Evolutionary conservation across 2,888 invertebrate genomes (phyloP).

Genomic region (Ashinkailepas kermadecensis): DNA sequence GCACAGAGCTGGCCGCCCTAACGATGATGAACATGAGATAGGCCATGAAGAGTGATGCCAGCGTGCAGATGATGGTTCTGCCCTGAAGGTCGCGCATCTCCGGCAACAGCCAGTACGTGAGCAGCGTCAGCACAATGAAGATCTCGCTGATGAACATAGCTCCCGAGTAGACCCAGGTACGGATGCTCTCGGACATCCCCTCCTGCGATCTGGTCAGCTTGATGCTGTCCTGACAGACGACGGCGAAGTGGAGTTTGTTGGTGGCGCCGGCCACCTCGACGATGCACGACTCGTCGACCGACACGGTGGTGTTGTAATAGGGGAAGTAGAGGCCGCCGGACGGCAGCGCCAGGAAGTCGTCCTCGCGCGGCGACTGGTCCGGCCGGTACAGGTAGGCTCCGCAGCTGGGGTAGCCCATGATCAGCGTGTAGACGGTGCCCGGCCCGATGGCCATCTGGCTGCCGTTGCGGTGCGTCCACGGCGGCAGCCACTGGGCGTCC

Average conservation of each 20-base stretch:
- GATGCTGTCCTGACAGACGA: slow-evolving; percentile 15
- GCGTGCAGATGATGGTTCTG: background rate
- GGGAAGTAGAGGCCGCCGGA: slow-evolving; percentile 12
- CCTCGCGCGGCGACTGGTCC: slow-evolving; percentile 13
- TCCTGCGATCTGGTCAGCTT: background rate
- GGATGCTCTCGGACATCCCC: background rate
- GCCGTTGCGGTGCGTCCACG: slow-evolving; percentile 22
- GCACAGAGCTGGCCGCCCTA: background rate
- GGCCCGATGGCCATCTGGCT: background rate
- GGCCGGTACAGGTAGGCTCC: slow-evolving; percentile 7
- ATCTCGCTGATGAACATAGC: slow-evolving; percentile 6
- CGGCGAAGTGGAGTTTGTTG: slow-evolving; percentile 9
- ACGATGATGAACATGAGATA: slow-evolving; percentile 17
- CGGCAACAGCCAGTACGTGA: slow-evolving; percentile 14
- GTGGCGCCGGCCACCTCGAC: slow-evolving; percentile 21
- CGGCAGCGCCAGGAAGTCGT: slow-evolving; percentile 22
- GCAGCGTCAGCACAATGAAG: slow-evolving; percentile 15
- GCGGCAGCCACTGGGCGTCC: slow-evolving; percentile 21
- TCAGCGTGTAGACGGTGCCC: slow-evolving; percentile 15
- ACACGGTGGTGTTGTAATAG: slow-evolving; percentile 5
- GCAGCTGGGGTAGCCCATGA: slow-evolving; percentile 19
- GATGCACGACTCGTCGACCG: slow-evolving; percentile 9
- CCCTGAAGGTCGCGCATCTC: slow-evolving; percentile 20
- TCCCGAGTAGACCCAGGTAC: slow-evolving; percentile 1
- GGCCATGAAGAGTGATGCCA: background rate